Percentiles rank a stretch among this genome's conserved stretches.
These are phyloP conservation scores for Trachelus iudaicus DNA, from an alignment of 2,888 invertebrate species.

Conservation along the genomic window DNA sequence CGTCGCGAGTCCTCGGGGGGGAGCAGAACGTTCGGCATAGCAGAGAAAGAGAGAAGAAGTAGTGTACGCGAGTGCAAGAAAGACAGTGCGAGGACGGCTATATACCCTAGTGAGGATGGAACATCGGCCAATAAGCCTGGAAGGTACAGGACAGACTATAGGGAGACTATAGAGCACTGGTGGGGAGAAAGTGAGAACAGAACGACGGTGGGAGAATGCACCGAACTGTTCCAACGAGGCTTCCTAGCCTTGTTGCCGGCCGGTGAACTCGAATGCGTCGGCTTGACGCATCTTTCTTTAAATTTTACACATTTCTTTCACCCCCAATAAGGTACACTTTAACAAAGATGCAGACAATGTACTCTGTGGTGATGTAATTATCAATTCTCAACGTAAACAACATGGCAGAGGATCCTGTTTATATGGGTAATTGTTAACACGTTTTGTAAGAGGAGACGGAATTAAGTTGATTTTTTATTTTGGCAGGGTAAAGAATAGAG, in stretches of 20 bases:
- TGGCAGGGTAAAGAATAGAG: background rate
- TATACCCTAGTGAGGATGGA: background rate
- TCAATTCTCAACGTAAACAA: background rate
- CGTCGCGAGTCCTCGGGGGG: background rate
- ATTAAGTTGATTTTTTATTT: background rate
- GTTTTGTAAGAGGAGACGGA: background rate
- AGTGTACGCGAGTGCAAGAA: background rate
- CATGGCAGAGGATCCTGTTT: background rate
- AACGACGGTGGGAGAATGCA: slow-evolving; percentile 1
- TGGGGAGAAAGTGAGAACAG: background rate
- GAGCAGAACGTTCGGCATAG: background rate
- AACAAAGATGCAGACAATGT: background rate
- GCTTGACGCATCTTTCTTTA: background rate
- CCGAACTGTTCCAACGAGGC: background rate
- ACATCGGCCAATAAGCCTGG: background rate
- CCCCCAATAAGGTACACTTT: background rate
- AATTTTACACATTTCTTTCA: background rate
- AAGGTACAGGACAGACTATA: background rate
- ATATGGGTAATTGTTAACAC: background rate
- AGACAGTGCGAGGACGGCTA: background rate
- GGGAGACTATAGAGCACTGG: background rate
- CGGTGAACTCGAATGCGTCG: slow-evolving; percentile 1
- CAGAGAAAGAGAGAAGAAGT: background rate
- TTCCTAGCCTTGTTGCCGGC: background rate
- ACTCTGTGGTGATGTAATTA: background rate